These are phyloP conservation scores for Formica aserva DNA, from an alignment of 2,888 invertebrate species.

Conservation along the genomic window DNA sequence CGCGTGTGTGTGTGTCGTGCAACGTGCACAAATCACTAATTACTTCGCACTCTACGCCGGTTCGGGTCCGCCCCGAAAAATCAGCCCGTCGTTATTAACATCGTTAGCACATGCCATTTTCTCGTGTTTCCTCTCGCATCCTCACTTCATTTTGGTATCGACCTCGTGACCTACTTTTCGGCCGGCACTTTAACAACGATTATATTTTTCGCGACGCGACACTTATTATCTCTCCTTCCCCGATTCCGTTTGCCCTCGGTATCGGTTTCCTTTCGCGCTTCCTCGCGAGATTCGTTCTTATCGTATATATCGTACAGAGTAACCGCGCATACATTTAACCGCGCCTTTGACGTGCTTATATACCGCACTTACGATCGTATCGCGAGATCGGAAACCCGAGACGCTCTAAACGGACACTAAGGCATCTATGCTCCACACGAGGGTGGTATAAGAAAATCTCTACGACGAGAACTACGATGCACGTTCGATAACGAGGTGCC, in stretches of 20 bases:
- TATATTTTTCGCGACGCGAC: conserved; percentile 58
- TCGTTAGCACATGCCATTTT: conserved; percentile 70
- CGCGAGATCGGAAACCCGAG: conserved; percentile 8
- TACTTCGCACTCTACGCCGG: conserved; percentile 44
- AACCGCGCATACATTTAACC: background rate
- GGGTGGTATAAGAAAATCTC: conserved; percentile 44
- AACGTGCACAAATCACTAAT: conserved; percentile 60
- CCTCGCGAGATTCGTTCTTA: background rate
- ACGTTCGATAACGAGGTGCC: conserved; percentile 33
- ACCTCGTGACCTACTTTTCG: conserved; percentile 69
- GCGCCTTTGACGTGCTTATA: conserved; percentile 4
- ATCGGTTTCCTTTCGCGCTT: background rate
- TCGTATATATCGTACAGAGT: background rate
- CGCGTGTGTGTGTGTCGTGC: conserved; percentile 32
- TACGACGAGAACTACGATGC: conserved; percentile 34
- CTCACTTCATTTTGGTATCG: conserved; percentile 67
- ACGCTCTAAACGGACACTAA: conserved; percentile 43
- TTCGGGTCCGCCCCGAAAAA: conserved; percentile 60
- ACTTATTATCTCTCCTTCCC: conserved; percentile 1
- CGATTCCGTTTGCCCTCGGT: background rate
- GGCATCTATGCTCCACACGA: conserved; percentile 52
- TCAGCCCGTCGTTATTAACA: conserved; percentile 58
- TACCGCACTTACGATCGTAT: conserved; percentile 13
- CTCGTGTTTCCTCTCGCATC: conserved; percentile 66
- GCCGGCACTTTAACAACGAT: conserved; percentile 53